Percentiles rank a stretch among this genome's conserved stretches.
Evolutionary conservation across 2,888 invertebrate species (phyloP).

Genomic region (Ecdyonurus torrentis): DNA sequence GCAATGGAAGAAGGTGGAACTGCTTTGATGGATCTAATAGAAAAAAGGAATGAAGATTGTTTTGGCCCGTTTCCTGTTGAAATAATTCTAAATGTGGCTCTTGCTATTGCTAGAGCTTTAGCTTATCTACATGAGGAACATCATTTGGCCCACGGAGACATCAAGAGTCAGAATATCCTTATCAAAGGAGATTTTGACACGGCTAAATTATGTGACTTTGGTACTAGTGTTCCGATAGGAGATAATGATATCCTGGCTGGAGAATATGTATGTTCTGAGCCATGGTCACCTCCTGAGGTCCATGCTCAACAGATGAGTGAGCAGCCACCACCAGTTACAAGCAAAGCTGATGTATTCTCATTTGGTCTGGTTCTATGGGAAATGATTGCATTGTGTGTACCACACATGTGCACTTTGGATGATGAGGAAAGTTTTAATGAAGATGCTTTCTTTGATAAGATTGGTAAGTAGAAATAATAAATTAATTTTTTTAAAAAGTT

Average conservation of each 20-base stretch:
- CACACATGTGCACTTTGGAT: slow-evolving; percentile 33
- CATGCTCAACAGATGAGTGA: not conserved
- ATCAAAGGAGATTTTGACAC: slow-evolving; percentile 53
- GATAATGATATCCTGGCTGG: slow-evolving; percentile 42
- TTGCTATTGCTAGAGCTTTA: slow-evolving; percentile 50
- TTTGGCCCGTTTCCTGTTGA: slow-evolving; percentile 40
- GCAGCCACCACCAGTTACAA: slow-evolving; percentile 30
- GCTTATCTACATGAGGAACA: slow-evolving; percentile 60
- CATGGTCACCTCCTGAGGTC: slow-evolving; percentile 64
- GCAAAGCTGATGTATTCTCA: slow-evolving; percentile 64
- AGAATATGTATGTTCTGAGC: slow-evolving; percentile 53
- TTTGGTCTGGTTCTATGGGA: slow-evolving; percentile 66
- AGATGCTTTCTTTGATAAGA: slow-evolving; percentile 18
- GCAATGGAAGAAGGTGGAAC: slow-evolving; percentile 49
- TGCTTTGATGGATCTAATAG: slow-evolving; percentile 39
- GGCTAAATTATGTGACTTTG: slow-evolving; percentile 73
- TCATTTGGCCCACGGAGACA: slow-evolving; percentile 59
- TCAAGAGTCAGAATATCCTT: slow-evolving; percentile 69
- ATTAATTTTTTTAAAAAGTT: too few relatives aligned
- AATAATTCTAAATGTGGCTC: slow-evolving; percentile 45
- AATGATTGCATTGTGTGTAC: slow-evolving; percentile 56
- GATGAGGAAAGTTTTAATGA: slow-evolving; percentile 14
- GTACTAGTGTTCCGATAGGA: slow-evolving; percentile 55
- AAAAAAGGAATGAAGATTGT: slow-evolving; percentile 39
- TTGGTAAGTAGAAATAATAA: too few relatives aligned